phyloP scores from a whole-genome alignment of 2,888 invertebrate genomes.

The Mythimna impura region DNA sequence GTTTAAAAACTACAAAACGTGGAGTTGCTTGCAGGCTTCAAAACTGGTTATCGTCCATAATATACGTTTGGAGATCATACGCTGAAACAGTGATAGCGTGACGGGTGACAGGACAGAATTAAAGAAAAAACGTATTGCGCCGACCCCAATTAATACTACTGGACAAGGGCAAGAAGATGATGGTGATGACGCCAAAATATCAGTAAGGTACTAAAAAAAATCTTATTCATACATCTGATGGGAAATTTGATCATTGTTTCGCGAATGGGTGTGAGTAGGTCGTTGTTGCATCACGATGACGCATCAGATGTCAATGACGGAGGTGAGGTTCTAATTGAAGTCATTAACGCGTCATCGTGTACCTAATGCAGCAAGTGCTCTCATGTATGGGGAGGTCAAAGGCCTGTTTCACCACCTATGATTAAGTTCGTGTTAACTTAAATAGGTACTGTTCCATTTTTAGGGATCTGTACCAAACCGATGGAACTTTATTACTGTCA shows the following conservation, averaged over 20 bases:
- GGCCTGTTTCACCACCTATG: not conserved
- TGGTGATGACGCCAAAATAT: not conserved
- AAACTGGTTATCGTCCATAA: not conserved
- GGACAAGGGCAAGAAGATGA: too few relatives aligned
- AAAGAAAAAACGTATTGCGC: too few relatives aligned
- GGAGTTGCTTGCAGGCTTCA: too few relatives aligned
- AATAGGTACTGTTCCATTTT: not conserved
- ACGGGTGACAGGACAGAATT: too few relatives aligned
- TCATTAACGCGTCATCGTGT: conserved; percentile 15
- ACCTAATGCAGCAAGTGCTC: not conserved
- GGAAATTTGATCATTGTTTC: not conserved
- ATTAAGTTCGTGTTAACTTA: not conserved
- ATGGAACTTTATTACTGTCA: too few relatives aligned
- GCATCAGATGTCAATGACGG: conserved; percentile 19
- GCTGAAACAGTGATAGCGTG: not conserved
- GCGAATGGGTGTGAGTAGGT: conserved; percentile 12
- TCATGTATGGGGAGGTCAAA: not conserved
- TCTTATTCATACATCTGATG: conserved; percentile 4
- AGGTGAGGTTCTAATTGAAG: conserved; percentile 27
- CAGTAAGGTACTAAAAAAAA: not conserved
- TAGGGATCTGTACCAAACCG: too few relatives aligned
- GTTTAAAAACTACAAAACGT: too few relatives aligned
- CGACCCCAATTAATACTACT: too few relatives aligned
- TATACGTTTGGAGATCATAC: not conserved
- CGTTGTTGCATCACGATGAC: conserved; percentile 40